Conservation (phyloP, 2,113 vertebrate species). For the Chelonoidis abingdonii region DNA sequence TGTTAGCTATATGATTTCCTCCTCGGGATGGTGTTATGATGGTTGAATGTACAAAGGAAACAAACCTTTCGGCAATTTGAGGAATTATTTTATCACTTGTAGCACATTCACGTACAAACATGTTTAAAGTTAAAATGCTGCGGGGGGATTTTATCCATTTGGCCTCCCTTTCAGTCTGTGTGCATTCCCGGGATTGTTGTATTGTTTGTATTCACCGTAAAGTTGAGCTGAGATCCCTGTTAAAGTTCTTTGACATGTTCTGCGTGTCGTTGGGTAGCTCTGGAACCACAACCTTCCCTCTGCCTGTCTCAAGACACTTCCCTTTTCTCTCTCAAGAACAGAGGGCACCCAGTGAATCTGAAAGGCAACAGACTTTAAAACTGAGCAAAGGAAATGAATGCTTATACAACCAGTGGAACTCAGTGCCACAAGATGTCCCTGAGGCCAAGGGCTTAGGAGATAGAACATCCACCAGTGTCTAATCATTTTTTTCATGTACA, state of each 20-base stretch:
- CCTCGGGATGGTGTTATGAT: not conserved
- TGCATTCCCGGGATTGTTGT: not conserved
- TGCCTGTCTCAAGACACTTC: rapidly evolving
- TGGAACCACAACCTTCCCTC: not conserved
- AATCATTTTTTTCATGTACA: no score
- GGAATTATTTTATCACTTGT: not conserved
- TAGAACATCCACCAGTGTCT: no score
- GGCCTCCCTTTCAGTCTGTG: not conserved
- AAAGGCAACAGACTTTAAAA: not conserved
- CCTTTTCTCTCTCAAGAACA: not conserved
- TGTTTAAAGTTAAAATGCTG: not conserved
- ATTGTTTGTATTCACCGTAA: not conserved
- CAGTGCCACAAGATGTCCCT: no score
- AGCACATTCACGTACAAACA: not conserved
- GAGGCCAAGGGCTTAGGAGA: not conserved
- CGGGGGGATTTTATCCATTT: not conserved
- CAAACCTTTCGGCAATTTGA: not conserved
- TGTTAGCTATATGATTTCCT: not conserved
- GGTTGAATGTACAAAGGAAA: not conserved
- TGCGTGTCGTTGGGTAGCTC: not conserved
- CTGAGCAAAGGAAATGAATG: not conserved
- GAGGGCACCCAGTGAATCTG: not conserved
- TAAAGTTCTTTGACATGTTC: not conserved
- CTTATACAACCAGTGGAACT: not conserved
- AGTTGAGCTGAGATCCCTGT: rapidly evolving